Percentiles rank a stretch among this genome's conserved stretches.
phyloP scores from a whole-genome alignment of 2,797 vertebrate species.

The Platyrinchus mystaceus region DNA sequence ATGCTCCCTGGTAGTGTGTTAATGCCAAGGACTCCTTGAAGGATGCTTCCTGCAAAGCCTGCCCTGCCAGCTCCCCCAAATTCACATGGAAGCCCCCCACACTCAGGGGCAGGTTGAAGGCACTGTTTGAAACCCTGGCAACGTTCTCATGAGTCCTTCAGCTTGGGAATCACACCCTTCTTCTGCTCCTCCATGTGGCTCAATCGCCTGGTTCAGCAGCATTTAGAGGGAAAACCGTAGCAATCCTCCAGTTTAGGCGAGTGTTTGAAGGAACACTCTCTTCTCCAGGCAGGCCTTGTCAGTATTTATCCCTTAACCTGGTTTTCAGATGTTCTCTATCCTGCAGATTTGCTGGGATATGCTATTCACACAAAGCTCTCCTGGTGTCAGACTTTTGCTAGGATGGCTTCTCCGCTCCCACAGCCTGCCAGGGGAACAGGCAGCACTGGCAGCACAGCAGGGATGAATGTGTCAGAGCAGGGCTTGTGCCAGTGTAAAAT shows the following conservation, averaged over 20 bases:
- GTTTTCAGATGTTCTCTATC: slow-evolving; percentile 25
- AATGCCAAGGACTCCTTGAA: not conserved
- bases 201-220: accelerated
- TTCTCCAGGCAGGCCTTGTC: not conserved
- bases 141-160: not conserved
- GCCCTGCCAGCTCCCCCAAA: not conserved
- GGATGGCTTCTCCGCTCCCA: slow-evolving; percentile 7
- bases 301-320: slow-evolving; percentile 42
- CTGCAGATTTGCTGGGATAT: slow-evolving; percentile 18
- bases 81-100: not conserved
- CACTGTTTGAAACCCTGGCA: not conserved
- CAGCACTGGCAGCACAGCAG: not conserved
- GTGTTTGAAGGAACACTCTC: not conserved
- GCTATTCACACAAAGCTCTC: slow-evolving; percentile 53
- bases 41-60: not conserved
- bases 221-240: accelerated
- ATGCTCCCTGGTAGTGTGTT: not conserved
- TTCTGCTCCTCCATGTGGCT: not conserved
- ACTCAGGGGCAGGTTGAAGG: accelerated
- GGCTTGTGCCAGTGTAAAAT: not conserved
- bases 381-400: slow-evolving; percentile 60
- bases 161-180: not conserved
- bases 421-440: slow-evolving; percentile 1
- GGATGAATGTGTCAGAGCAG: slow-evolving; percentile 2
- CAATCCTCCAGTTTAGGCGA: not conserved